Conservation (phyloP, 2,888 invertebrate species). For the Lochmaea crataegi region DNA sequence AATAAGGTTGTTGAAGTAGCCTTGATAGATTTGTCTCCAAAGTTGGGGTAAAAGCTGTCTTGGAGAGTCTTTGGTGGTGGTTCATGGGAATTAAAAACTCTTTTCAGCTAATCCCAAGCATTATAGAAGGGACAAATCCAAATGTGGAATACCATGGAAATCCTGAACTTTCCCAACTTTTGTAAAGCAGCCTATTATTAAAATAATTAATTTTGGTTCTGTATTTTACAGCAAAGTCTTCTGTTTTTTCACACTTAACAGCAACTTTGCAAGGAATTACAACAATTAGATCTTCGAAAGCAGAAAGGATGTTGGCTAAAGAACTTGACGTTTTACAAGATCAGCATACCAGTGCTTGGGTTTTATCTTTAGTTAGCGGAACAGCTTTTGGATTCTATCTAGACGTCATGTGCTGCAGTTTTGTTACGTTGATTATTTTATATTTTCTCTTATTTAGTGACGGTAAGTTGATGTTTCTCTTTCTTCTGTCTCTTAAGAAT, state of each 20-base stretch:
- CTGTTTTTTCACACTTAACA: constrained; percentile 92
- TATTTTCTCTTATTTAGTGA: constrained; percentile 72
- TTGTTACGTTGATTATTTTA: constrained; percentile 72
- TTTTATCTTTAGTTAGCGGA: constrained; percentile 70
- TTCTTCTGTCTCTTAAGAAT: no score
- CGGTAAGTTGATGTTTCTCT: constrained; percentile 61
- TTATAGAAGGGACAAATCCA: no score
- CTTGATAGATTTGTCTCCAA: no score
- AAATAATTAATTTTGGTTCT: neutral
- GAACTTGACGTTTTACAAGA: constrained; percentile 83
- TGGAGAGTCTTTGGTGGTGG: no score
- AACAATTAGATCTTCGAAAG: constrained; percentile 84
- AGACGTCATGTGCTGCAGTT: constrained; percentile 73
- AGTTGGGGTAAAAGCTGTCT: no score
- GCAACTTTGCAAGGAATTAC: constrained; percentile 87
- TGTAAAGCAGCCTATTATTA: neutral
- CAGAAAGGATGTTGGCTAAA: constrained; percentile 77
- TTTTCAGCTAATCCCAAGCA: no score
- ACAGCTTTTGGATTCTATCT: constrained; percentile 75
- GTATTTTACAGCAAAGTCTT: constrained; percentile 76
- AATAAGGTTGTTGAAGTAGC: no score
- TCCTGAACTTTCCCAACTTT: no score
- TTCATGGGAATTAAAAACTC: no score
- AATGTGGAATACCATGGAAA: no score
- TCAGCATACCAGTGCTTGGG: constrained; percentile 75